Conservation (phyloP, 2,797 vertebrate genomes). For the Pterois miles region DNA sequence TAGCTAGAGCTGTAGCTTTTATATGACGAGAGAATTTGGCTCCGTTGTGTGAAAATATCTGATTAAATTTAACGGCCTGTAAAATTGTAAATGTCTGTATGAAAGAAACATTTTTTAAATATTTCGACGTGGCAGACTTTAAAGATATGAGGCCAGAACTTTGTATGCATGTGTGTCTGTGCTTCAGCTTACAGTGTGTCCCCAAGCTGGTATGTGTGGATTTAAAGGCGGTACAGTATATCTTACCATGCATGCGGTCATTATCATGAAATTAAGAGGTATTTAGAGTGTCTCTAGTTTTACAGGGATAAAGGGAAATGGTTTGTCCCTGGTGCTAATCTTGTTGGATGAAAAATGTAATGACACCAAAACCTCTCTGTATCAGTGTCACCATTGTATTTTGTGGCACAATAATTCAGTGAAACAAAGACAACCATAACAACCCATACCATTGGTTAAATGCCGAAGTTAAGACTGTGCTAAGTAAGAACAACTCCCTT, state of each 20-base stretch:
- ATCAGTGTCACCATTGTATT: slow-evolving; percentile 25
- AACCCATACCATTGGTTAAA: slow-evolving; percentile 40
- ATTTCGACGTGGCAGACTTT: background rate
- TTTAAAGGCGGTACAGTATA: slow-evolving; percentile 18
- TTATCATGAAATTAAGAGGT: slow-evolving; percentile 21
- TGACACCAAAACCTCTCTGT: background rate
- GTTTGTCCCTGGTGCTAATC: slow-evolving; percentile 16
- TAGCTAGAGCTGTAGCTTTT: background rate
- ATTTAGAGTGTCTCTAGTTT: slow-evolving; percentile 14
- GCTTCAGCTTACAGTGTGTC: background rate
- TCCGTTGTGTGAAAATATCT: background rate
- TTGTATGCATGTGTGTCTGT: background rate
- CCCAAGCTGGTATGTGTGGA: slow-evolving; percentile 4
- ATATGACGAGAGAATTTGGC: background rate
- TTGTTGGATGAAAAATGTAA: slow-evolving; percentile 21
- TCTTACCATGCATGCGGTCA: slow-evolving; percentile 2
- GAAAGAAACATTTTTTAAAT: background rate
- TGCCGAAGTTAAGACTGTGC: slow-evolving; percentile 36
- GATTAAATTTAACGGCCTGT: background rate
- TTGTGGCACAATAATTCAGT: slow-evolving; percentile 37
- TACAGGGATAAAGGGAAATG: slow-evolving; percentile 15
- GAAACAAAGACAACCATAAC: slow-evolving; percentile 40
- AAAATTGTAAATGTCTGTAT: background rate
- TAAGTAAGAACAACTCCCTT: slow-evolving; percentile 54
- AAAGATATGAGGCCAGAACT: background rate